phyloP scores from a whole-genome alignment of 2,888 invertebrate species.

The Diabrotica balteata region DNA sequence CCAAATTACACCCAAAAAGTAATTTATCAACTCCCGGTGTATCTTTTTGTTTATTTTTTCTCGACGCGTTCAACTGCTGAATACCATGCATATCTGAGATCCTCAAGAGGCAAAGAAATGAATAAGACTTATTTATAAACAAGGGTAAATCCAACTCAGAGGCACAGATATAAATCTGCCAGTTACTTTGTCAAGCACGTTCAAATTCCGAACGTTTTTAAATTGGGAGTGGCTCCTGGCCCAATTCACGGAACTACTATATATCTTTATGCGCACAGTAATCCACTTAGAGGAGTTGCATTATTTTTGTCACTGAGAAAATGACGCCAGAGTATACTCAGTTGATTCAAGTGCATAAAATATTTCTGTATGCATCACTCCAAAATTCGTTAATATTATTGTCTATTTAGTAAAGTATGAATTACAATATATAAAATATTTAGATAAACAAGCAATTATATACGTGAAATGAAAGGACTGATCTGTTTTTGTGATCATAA shows the following conservation, averaged over 20 bases:
- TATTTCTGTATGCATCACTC: too few relatives aligned
- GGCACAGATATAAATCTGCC: constrained; percentile 31
- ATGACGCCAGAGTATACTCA: too few relatives aligned
- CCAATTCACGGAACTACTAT: constrained; percentile 10
- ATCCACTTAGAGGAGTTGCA: too few relatives aligned
- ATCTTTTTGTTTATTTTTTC: constrained; percentile 11
- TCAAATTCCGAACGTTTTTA: constrained; percentile 24
- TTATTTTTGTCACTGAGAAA: too few relatives aligned
- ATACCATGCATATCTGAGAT: constrained; percentile 23
- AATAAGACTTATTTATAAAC: constrained; percentile 32
- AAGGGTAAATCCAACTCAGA: constrained; percentile 30
- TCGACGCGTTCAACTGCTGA: constrained; percentile 17
- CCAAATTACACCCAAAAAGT: constrained; percentile 16
- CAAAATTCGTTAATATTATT: too few relatives aligned
- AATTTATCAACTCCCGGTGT: constrained; percentile 8
- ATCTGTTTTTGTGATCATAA: too few relatives aligned
- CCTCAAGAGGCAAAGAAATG: constrained; percentile 16
- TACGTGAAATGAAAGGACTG: too few relatives aligned
- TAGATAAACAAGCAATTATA: too few relatives aligned
- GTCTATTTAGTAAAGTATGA: too few relatives aligned
- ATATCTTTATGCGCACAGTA: not conserved
- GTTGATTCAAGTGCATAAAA: too few relatives aligned
- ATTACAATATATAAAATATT: too few relatives aligned
- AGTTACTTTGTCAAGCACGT: constrained; percentile 32
- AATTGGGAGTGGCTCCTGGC: constrained; percentile 21